A percentile compares a stretch with the other conserved stretches of the same genome.
phyloP scores from a whole-genome alignment of 2,113 vertebrate genomes.

The Prunella fulvescens region DNA sequence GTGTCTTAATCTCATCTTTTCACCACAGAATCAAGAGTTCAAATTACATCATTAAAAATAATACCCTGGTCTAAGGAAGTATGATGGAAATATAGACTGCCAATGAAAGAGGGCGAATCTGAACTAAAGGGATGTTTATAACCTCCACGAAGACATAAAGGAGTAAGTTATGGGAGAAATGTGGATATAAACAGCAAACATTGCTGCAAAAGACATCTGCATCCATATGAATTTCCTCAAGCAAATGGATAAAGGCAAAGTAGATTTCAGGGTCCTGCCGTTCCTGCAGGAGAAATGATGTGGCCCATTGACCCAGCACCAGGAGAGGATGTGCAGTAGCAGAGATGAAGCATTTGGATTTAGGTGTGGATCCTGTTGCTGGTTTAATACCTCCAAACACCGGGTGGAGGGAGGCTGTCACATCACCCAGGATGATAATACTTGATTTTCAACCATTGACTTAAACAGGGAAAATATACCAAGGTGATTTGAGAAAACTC shows the following conservation, averaged over 20 bases:
- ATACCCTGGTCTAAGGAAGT: neutral
- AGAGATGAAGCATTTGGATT: neutral
- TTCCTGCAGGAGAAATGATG: neutral
- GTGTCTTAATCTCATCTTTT: constrained; percentile 37
- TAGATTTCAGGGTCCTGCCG: neutral
- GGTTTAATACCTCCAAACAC: neutral
- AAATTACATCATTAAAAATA: constrained; percentile 41
- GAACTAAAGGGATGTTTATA: constrained; percentile 24
- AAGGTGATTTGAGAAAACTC: neutral
- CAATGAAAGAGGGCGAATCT: neutral
- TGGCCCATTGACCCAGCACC: neutral
- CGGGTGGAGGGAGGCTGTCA: neutral
- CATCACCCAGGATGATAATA: neutral
- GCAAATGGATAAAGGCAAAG: neutral
- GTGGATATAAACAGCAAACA: constrained; percentile 30
- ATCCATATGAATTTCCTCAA: neutral
- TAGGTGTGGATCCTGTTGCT: neutral
- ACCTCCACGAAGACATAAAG: constrained; percentile 22
- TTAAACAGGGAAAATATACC: neutral
- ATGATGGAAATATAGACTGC: neutral
- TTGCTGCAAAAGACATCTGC: neutral
- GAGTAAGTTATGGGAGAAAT: neutral
- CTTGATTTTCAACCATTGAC: neutral
- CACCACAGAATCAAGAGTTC: constrained; percentile 30
- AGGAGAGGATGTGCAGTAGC: neutral